Base-by-base conservation (phyloP, 2,797 vertebrate species). In the Aulostomus chinensis region DNA sequence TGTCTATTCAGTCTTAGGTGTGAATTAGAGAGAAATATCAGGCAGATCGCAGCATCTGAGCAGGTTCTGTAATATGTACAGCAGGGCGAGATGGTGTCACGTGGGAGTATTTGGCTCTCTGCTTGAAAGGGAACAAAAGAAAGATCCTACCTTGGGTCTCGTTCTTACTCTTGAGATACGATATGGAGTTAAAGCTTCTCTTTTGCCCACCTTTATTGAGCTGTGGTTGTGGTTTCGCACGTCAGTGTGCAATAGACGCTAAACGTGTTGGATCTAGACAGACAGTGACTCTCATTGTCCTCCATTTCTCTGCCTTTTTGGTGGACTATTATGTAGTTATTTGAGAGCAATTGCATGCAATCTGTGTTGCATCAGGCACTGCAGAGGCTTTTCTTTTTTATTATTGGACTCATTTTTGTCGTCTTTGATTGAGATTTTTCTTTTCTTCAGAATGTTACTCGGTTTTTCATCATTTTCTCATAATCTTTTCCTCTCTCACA, bases 381-480 rank as follows among this genome's bases (percentile, higher is more conserved):
- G 7, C 4, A 3, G 47, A 29, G 8, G 2, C 11, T 22, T 24
- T 32, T 29, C 48, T 24, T 22, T 20, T 14, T 9, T 13, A 5
- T 18, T 24, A 43, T 45, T 58, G 29, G 45, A 45, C 42, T 22
- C 15, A 40, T 22, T 64, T 8, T 42, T 43, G 34, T 51, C 40
- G 48, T 13, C 24, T 24, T 55, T 69, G 47, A 79, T 58, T 71
- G 53, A 76, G 60, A 20, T 48, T 2, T 56, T 58, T 49, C 28
- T 40, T 56, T 73, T 57, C 62, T 57, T 34, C 56, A 62, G 59
- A 56, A 37, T 62, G 67, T 85, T 86, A 60, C 85, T 53, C 37
- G 0, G 35, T 56, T 86, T 88, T 89, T 86, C 83, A 81, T 86
- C 64, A 85, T 81, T 77, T 75, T 81, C 63, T 78, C 45, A 53